A percentile compares a stretch with the other conserved stretches of the same genome.
Evolutionary conservation across 2,797 vertebrate species (phyloP).

Genomic region (Rhinophrynus dorsalis): DNA sequence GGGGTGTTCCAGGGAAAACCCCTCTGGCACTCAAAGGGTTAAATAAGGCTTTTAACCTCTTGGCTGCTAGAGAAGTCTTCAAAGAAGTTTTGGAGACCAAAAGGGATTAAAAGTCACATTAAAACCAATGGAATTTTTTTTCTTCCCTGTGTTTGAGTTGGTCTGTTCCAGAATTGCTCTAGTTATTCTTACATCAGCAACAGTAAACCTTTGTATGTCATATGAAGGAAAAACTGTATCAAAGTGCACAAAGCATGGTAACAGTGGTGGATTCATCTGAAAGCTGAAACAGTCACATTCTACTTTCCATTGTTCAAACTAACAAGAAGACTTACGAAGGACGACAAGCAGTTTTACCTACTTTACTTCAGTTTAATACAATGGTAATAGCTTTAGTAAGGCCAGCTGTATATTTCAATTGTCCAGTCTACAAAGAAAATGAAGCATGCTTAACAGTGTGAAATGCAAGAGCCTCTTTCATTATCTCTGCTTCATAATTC

Average conservation of each 20-base stretch:
- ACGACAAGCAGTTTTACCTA: neutral
- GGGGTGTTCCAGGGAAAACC: no score
- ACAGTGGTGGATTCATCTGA: neutral
- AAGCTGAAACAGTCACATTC: neutral
- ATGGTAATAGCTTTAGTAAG: neutral
- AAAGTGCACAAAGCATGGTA: neutral
- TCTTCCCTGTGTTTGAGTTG: no score
- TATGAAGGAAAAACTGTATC: neutral
- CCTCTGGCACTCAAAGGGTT: no score
- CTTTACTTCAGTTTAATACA: constrained; percentile 16
- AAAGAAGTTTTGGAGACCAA: no score
- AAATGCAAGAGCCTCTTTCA: constrained; percentile 24
- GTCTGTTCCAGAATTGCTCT: no score
- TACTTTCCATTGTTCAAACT: neutral
- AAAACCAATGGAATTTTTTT: no score
- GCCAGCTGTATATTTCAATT: constrained; percentile 19
- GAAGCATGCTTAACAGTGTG: constrained; percentile 21
- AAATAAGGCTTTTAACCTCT: no score
- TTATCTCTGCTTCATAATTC: constrained; percentile 19
- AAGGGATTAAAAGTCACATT: no score
- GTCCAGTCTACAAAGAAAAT: constrained; percentile 15
- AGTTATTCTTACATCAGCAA: no score
- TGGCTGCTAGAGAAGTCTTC: no score
- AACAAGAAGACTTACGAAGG: neutral
- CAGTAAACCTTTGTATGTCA: neutral